Evolutionary conservation across 2,113 vertebrate genomes (phyloP).

Genomic region (Oryctolagus cuniculus): mOryCun1.1 NC_091440.1:95202501-95203000

Average conservation of each 20-base stretch:
- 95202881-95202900: neutral
- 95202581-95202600: neutral
- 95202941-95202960: neutral
- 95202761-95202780: neutral
- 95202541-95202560: neutral
- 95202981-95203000: neutral
- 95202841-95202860: neutral
- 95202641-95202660: neutral
- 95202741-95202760: neutral
- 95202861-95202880: constrained; percentile 23
- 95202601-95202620: neutral
- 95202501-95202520: rapidly evolving
- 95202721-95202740: neutral
- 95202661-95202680: neutral
- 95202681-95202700: neutral
- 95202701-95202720: neutral
- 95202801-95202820: constrained; percentile 64
- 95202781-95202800: constrained; percentile 68
- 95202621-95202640: neutral
- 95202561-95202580: neutral
- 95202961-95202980: neutral
- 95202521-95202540: neutral
- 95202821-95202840: neutral
- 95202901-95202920: neutral
- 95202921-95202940: neutral